Conservation (phyloP, 2,888 invertebrate genomes). For the Phaonia tiefii region DNA sequence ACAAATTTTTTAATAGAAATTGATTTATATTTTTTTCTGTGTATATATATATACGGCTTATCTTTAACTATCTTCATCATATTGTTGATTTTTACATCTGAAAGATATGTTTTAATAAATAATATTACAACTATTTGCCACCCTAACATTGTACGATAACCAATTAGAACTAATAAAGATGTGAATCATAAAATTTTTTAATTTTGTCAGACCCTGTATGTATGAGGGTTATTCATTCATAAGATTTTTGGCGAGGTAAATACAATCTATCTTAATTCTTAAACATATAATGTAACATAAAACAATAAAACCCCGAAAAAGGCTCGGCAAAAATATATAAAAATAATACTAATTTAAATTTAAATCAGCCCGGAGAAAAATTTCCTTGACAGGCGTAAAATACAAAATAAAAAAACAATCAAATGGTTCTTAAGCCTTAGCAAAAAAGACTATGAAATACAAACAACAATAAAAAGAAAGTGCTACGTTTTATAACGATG, state of each 20-base stretch:
- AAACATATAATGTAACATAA: not conserved
- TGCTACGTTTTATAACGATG: constrained; percentile 16
- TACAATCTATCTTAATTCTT: not conserved
- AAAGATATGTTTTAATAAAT: too few relatives aligned
- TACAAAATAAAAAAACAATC: not conserved
- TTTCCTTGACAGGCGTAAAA: constrained; percentile 27
- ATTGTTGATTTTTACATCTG: too few relatives aligned
- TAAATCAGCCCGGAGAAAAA: constrained; percentile 22
- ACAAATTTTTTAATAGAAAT: too few relatives aligned
- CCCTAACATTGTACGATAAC: too few relatives aligned
- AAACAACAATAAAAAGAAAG: not conserved
- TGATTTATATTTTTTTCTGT: too few relatives aligned
- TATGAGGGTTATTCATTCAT: too few relatives aligned
- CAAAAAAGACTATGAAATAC: not conserved
- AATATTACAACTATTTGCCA: too few relatives aligned
- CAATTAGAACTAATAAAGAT: too few relatives aligned
- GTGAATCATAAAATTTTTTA: too few relatives aligned
- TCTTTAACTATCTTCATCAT: too few relatives aligned
- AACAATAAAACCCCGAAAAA: constrained; percentile 12
- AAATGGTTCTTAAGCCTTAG: not conserved
- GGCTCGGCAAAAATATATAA: not conserved
- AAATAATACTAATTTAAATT: constrained; percentile 24
- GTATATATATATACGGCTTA: too few relatives aligned
- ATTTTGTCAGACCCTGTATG: too few relatives aligned
- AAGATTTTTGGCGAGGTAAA: not conserved